phyloP scores from a whole-genome alignment of 2,113 vertebrate genomes.

The Psephotus haematonotus region DNA sequence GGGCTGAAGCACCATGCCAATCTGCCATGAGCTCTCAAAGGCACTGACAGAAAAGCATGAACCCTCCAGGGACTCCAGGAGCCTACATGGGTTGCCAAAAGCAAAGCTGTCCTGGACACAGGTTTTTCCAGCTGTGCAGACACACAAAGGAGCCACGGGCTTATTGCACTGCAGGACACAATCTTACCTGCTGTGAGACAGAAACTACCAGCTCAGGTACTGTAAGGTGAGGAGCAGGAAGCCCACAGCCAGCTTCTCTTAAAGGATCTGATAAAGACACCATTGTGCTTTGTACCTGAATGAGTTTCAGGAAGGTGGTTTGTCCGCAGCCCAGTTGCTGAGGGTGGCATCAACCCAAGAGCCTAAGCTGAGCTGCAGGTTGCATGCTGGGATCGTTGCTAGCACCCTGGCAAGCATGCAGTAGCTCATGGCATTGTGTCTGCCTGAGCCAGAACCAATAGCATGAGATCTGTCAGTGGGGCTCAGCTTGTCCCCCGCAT shows the following conservation, averaged over 20 bases:
- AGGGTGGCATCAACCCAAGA: fast-evolving
- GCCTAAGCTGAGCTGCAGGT: neutral
- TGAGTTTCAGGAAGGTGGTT: neutral
- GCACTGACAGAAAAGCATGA: neutral
- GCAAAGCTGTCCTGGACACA: neutral
- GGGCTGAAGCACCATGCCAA: neutral
- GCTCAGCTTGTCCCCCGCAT: neutral
- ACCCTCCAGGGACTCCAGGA: neutral
- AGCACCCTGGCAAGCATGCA: fast-evolving
- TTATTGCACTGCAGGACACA: neutral
- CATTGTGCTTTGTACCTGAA: neutral
- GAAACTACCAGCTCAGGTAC: neutral
- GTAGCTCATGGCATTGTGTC: neutral
- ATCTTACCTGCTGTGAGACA: neutral
- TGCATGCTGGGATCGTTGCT: fast-evolving
- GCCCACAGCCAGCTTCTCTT: neutral
- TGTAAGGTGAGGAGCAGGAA: neutral
- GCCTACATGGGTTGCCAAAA: neutral
- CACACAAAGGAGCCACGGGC: neutral
- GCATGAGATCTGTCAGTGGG: neutral
- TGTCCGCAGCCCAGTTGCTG: neutral
- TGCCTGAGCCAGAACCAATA: neutral
- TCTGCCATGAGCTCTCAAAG: neutral
- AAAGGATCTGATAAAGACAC: neutral
- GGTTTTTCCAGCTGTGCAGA: neutral